These are phyloP conservation scores for Colistium nudipinnis DNA, from an alignment of 2,113 vertebrate species.

Conservation along the genomic window DNA sequence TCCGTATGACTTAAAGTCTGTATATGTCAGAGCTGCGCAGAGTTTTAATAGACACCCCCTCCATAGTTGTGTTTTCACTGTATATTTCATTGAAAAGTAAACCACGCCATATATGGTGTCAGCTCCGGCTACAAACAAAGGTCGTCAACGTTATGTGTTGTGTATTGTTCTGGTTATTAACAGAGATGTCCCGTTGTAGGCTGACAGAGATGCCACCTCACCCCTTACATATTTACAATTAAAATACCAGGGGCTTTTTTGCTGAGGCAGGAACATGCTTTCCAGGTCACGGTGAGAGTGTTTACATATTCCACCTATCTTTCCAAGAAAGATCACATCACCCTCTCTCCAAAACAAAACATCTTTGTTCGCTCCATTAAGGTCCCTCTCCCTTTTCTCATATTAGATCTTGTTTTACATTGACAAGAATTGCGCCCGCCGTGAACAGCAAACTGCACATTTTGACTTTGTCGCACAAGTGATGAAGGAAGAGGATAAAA, in stretches of 20 bases:
- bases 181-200: neutral
- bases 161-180: neutral
- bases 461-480: no score
- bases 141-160: neutral
- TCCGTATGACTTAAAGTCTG: accelerated
- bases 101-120: neutral
- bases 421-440: no score
- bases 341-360: slow-evolving; percentile 44
- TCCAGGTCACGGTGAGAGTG: slow-evolving; percentile 34
- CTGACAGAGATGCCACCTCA: neutral
- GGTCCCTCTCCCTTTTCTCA: neutral
- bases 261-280: slow-evolving; percentile 43
- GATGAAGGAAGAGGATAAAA: no score
- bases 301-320: slow-evolving; percentile 48
- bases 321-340: slow-evolving; percentile 40
- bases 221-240: neutral
- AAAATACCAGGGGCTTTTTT: slow-evolving; percentile 16
- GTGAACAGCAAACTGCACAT: no score
- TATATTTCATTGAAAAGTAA: neutral
- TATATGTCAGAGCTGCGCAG: neutral
- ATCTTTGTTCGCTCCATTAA: neutral
- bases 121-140: neutral
- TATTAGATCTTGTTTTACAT: neutral
- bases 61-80: neutral
- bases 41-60: neutral